Base-by-base conservation (phyloP, 2,113 vertebrate genomes). In the Hepsetus odoe region DNA sequence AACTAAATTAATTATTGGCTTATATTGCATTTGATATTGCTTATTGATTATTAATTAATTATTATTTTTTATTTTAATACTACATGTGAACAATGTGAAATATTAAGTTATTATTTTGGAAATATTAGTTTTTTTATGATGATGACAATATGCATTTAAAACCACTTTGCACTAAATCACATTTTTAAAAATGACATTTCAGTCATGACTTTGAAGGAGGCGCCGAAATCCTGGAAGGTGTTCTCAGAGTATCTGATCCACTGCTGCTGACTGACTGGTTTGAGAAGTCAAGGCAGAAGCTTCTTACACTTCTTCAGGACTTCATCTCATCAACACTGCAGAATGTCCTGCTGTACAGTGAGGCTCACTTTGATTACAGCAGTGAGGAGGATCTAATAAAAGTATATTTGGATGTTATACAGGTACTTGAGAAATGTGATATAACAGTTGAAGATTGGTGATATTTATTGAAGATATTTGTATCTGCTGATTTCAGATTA, bases 351-450 rank as follows among this genome's bases (percentile, higher is more conserved):
- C 1, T 0, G 3, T n/a, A 62, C 5, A 53, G 77, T 33, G 38
- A 77, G 8, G n/a, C 0, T 11, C 2, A 2, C 2, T 44, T 66
- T 20, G 9, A 13, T 9, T 12, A 11, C 10, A 28, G 40, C 2
- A 11, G 0, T 11, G 85, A 89, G 0, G 88, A 92, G 53, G 30
- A 18, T 13, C 86, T 80, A 0, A 22, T 87, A 40, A 3, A 44
- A 32, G 49, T 91, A 9, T 80, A 90, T 8, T 0, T 91, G 20
- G 90, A 92, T 82, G 76, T 77, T 3, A 88, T 87, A 74, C 81
- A 86, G 85, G 91, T 91, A 84, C 16, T 49, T 26, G 1, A 51
- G 10, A 32, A 16, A 58, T n/a, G n/a, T n/a, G n/a, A n/a, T n/a
- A n/a, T n/a, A n/a, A n/a, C n/a, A n/a, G n/a, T n/a, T n/a, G n/a